These are phyloP conservation scores for Drosophila lutescens DNA, from an alignment of 2,888 invertebrate species.

Conservation along the genomic window DNA sequence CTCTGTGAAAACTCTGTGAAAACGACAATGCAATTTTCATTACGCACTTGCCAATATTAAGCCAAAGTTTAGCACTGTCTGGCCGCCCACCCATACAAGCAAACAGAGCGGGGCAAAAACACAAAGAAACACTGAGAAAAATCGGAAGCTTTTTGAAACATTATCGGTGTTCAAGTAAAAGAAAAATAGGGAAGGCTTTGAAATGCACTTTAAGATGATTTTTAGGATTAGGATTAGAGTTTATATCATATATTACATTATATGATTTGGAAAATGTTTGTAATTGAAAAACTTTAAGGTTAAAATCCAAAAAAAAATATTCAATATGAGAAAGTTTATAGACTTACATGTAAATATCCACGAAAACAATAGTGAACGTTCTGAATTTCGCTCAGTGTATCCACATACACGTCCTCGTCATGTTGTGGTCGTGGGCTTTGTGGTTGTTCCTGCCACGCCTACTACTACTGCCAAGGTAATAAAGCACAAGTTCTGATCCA, in stretches of 20 bases:
- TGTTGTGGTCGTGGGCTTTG: conserved; percentile 38
- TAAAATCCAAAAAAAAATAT: too few species aligned
- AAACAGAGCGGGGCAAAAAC: conserved; percentile 10
- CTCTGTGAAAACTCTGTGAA: conserved; percentile 21
- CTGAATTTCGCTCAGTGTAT: not conserved
- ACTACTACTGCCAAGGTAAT: conserved; percentile 63
- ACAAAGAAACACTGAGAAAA: conserved; percentile 14
- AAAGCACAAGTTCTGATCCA: conserved; percentile 69
- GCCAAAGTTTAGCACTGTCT: conserved; percentile 61
- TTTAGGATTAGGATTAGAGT: too few species aligned
- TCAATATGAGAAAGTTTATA: too few species aligned
- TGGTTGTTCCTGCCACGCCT: conserved; percentile 39
- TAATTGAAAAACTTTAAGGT: too few species aligned
- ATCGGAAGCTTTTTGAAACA: not conserved
- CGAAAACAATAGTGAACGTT: too few species aligned
- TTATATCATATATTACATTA: too few species aligned
- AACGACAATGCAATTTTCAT: conserved; percentile 75
- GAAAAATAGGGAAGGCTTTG: too few species aligned
- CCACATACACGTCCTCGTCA: conserved; percentile 20
- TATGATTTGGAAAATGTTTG: too few species aligned
- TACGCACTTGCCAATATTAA: conserved; percentile 64
- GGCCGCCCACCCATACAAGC: conserved; percentile 25
- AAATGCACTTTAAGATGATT: too few species aligned
- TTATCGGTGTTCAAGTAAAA: too few species aligned
- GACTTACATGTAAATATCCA: too few species aligned